phyloP scores from a whole-genome alignment of 2,113 vertebrate species.

The Bostrychus sinensis region DNA sequence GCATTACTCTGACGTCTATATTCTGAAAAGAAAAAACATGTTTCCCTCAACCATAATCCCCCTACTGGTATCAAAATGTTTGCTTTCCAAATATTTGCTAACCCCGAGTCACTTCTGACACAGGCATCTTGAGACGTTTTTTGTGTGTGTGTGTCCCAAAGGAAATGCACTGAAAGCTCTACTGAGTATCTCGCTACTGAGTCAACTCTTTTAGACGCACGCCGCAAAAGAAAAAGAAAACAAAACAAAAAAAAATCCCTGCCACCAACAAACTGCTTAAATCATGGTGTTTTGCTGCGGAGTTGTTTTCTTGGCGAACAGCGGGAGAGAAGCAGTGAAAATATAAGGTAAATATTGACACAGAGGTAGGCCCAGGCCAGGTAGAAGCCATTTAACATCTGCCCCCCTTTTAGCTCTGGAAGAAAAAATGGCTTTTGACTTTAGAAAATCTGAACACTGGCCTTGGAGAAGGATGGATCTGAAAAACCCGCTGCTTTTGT shows the following conservation, averaged over 20 bases:
- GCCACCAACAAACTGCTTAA: slow-evolving; percentile 50
- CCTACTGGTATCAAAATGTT: slow-evolving; percentile 77
- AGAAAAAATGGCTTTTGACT: background rate
- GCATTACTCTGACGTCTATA: too few relatives aligned
- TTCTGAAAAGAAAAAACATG: too few relatives aligned
- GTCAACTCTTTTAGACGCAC: slow-evolving; percentile 60
- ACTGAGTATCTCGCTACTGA: slow-evolving; percentile 63
- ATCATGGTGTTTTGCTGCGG: slow-evolving; percentile 14
- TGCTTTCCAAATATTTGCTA: slow-evolving; percentile 80
- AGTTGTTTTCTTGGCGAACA: slow-evolving; percentile 19
- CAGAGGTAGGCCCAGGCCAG: slow-evolving; percentile 35
- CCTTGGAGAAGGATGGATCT: too few relatives aligned
- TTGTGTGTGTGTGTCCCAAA: slow-evolving; percentile 63
- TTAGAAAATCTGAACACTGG: too few relatives aligned
- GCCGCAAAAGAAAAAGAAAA: slow-evolving; percentile 27
- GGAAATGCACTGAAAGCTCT: slow-evolving; percentile 68
- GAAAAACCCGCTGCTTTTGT: too few relatives aligned
- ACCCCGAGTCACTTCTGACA: slow-evolving; percentile 70
- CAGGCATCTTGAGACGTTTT: slow-evolving; percentile 70
- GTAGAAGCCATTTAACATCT: slow-evolving; percentile 45
- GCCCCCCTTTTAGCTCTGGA: slow-evolving; percentile 5
- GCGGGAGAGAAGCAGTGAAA: slow-evolving; percentile 29
- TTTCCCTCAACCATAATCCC: slow-evolving; percentile 56
- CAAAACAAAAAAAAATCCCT: slow-evolving; percentile 12
- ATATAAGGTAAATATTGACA: slow-evolving; percentile 63